phyloP scores from a whole-genome alignment of 1,140 invertebrate genomes.

The Tigriopus japonicus region DNA sequence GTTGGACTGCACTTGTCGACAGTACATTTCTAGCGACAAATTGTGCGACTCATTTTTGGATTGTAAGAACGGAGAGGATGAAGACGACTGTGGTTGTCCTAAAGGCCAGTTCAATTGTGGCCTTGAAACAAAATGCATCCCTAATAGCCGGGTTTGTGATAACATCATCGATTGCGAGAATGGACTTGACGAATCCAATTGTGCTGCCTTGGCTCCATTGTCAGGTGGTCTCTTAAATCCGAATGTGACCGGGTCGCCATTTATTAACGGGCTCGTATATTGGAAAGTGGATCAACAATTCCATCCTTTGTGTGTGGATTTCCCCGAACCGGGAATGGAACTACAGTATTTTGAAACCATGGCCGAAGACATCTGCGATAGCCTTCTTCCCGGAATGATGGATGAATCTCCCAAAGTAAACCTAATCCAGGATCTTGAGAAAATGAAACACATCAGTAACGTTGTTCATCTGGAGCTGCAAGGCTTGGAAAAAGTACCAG shows the following conservation, averaged over 20 bases:
- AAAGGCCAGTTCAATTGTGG: neutral
- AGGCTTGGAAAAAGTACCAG: too few species aligned
- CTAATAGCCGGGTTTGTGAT: slow-evolving; percentile 45
- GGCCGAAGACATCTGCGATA: too few species aligned
- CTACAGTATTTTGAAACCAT: too few species aligned
- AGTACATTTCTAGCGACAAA: neutral
- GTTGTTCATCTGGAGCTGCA: too few species aligned
- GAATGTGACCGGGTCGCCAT: neutral
- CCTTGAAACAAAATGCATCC: slow-evolving; percentile 38
- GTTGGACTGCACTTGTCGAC: neutral
- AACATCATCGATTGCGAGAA: slow-evolving; percentile 47
- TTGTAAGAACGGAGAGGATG: slow-evolving; percentile 1
- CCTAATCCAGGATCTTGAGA: too few species aligned
- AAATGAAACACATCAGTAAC: too few species aligned
- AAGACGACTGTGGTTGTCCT: neutral
- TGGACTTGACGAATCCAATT: slow-evolving; percentile 48
- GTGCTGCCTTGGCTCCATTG: slow-evolving; percentile 40
- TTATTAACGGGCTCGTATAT: neutral
- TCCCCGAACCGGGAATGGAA: too few species aligned
- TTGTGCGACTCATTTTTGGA: neutral
- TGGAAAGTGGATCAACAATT: neutral
- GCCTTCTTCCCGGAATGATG: too few species aligned
- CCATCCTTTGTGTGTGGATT: too few species aligned
- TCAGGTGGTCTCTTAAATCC: neutral
- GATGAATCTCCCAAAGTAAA: too few species aligned